Percentiles rank a stretch among this genome's conserved stretches.
Conservation (phyloP, 2,888 invertebrate genomes). For the Trissoscelio sp. region DNA sequence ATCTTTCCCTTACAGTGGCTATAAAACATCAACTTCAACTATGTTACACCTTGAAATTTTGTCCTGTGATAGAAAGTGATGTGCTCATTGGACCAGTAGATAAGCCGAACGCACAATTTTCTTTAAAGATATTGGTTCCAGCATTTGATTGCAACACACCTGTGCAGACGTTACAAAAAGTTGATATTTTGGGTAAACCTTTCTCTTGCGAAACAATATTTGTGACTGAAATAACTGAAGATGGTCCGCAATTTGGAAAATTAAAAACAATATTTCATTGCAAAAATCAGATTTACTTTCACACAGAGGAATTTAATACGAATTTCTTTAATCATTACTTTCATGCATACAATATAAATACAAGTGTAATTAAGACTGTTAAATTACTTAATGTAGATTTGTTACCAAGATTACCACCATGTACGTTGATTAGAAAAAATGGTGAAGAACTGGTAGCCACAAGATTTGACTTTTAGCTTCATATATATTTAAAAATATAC, state of each 20-base stretch:
- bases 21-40: constrained; percentile 30
- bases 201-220: constrained; percentile 33
- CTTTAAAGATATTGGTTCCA: neutral
- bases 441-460: constrained; percentile 18
- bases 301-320: constrained; percentile 24
- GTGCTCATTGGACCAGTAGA: constrained; percentile 8
- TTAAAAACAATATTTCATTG: constrained; percentile 51
- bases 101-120: neutral
- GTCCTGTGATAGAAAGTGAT: constrained; percentile 21
- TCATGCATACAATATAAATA: constrained; percentile 38
- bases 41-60: constrained; percentile 8
- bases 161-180: constrained; percentile 27
- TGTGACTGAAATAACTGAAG: constrained; percentile 36
- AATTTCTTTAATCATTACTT: constrained; percentile 42
- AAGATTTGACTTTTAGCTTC: constrained; percentile 21
- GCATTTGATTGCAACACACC: neutral
- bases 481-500: neutral
- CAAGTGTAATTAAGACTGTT: neutral
- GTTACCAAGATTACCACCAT: constrained; percentile 34
- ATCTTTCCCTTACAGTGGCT: constrained; percentile 24
- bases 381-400: constrained; percentile 31
- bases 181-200: constrained; percentile 39
- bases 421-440: constrained; percentile 7
- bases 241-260: constrained; percentile 47
- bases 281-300: constrained; percentile 25